Base-by-base conservation (phyloP, 2,888 invertebrate species). In the Caenorhabditis sulstoni region DNA sequence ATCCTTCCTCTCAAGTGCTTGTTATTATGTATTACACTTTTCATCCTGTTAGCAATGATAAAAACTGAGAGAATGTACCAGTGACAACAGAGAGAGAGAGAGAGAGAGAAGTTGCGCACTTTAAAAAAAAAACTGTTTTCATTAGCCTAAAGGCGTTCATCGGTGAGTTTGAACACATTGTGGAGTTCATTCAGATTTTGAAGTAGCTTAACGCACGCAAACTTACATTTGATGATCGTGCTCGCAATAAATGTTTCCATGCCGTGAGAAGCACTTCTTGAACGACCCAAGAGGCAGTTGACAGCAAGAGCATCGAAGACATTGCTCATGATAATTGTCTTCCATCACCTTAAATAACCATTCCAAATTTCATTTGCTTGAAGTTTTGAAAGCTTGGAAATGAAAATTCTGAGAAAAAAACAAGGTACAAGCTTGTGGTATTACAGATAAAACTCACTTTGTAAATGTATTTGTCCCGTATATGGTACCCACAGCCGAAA, bases 181-280 rank as follows among this genome's bases (percentile, higher is more conserved):
- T n/a, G n/a, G n/a, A n/a, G n/a, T n/a, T n/a, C n/a, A n/a, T n/a
- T n/a, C n/a, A n/a, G n/a, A n/a, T n/a, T 29, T 41, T 8, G 12
- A 41, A 41, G 41, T 41, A 22, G 4, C 7, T 7, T 29, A 29
- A 3, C 7, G 16, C 61, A 74, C 52, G 53, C 59, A 58, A 75
- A 86, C 88, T 85, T 23, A 90, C 90, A 82, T 73, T 18, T 81
- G 64, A 78, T 90, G 88, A 65, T 90, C 88, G 22, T 88, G 84
- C 58, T 81, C 81, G 74, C 90, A 90, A 81, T 88, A 90, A 50
- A 89, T 79, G 20, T 84, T 83, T 3, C 87, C 87, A 35, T 87
- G 85, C 52, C 84, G 85, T 47, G 85, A 67, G 73, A 81, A 89
- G 81, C 90, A 90, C 22, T 85, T 84, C 23, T 75, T 77, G 45